Evolutionary conservation across 2,888 invertebrate genomes (phyloP).

Genomic region (Entomobrya proxima): DNA sequence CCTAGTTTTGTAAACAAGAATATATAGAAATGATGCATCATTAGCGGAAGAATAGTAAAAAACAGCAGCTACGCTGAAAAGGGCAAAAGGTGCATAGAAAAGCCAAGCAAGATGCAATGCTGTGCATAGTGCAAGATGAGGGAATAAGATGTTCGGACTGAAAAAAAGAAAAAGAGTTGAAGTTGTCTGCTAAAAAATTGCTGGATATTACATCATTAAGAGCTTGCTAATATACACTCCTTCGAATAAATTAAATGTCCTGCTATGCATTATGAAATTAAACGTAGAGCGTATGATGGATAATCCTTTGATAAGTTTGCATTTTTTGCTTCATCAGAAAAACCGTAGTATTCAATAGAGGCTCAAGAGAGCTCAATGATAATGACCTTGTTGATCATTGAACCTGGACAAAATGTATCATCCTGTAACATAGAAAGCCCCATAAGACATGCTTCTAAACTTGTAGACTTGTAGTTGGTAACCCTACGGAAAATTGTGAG

Average conservation of each 20-base stretch:
- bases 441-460: not conserved
- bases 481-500: constrained; percentile 28
- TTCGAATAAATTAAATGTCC: constrained; percentile 47
- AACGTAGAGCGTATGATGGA: not conserved
- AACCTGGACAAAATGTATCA: constrained; percentile 66
- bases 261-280: constrained; percentile 7
- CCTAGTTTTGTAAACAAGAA: too few relatives aligned
- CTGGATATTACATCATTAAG: constrained; percentile 59
- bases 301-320: not conserved
- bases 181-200: constrained; percentile 48
- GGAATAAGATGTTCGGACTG: not conserved
- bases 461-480: not conserved
- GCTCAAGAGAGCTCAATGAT: not conserved
- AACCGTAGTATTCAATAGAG: constrained; percentile 15
- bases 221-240: not conserved
- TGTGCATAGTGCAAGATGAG: constrained; percentile 1
- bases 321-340: not conserved
- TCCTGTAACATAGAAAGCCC: not conserved
- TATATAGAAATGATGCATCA: constrained; percentile 34
- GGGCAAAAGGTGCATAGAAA: constrained; percentile 27
- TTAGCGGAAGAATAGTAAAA: constrained; percentile 25
- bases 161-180: constrained; percentile 9
- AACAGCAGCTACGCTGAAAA: not conserved
- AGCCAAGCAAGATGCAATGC: not conserved
- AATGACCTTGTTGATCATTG: constrained; percentile 70